A percentile compares a stretch with the other conserved stretches of the same genome.
These are phyloP conservation scores for Hirtodrosophila cameraria DNA, from an alignment of 2,888 invertebrate species.

Conservation along the genomic window DNA sequence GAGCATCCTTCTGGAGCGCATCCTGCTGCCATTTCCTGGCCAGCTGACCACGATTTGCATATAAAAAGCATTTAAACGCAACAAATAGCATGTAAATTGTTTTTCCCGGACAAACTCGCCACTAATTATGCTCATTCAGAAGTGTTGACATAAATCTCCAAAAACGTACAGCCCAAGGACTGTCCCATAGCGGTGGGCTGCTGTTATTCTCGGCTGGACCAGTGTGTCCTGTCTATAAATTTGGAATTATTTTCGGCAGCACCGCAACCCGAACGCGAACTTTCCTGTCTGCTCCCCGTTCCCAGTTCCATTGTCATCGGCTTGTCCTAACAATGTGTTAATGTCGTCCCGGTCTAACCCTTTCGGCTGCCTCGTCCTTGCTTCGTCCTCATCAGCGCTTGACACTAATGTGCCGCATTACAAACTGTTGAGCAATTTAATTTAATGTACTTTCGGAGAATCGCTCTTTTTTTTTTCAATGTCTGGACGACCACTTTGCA, in stretches of 20 bases:
- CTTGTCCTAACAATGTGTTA: slow-evolving; percentile 76
- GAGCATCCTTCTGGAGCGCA: slow-evolving; percentile 29
- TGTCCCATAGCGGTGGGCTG: slow-evolving; percentile 39
- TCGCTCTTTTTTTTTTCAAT: slow-evolving; percentile 25
- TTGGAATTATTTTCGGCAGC: slow-evolving; percentile 68
- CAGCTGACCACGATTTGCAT: slow-evolving; percentile 77
- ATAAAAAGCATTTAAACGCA: slow-evolving; percentile 79
- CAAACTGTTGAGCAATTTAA: slow-evolving; percentile 83
- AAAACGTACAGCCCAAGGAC: slow-evolving; percentile 30
- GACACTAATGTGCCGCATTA: slow-evolving; percentile 83
- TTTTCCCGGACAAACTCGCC: slow-evolving; percentile 64
- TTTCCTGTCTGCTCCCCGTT: slow-evolving; percentile 3
- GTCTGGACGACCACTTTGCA: slow-evolving; percentile 40
- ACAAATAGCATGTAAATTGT: slow-evolving; percentile 77
- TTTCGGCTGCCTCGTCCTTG: slow-evolving; percentile 39
- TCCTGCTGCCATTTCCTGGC: slow-evolving; percentile 43
- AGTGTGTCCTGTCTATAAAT: slow-evolving; percentile 72
- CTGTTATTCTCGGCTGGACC: slow-evolving; percentile 51
- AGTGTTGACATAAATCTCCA: slow-evolving; percentile 78
- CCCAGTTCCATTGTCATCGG: slow-evolving; percentile 52
- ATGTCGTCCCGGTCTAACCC: slow-evolving; percentile 68
- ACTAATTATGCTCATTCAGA: slow-evolving; percentile 79
- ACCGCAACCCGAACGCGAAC: slow-evolving; percentile 25
- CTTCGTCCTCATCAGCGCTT: slow-evolving; percentile 65
- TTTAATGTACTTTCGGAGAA: slow-evolving; percentile 71